These are phyloP conservation scores for Oreortyx pictus DNA, from an alignment of 2,797 vertebrate species.

Conservation along the genomic window DNA sequence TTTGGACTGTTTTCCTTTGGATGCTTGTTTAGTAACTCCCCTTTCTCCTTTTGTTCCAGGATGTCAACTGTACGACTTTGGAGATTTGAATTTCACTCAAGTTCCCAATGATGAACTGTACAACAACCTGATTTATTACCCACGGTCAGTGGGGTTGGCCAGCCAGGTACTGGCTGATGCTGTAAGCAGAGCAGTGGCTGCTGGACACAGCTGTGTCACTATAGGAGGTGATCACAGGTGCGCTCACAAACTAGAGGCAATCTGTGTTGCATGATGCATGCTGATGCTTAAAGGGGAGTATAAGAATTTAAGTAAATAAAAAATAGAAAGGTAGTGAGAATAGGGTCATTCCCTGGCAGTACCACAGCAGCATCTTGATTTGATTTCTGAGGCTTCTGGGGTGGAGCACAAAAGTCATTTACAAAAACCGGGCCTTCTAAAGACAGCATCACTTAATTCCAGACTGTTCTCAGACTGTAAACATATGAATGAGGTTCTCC, in stretches of 20 bases:
- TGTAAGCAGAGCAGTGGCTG: conserved; percentile 86
- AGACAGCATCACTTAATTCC: not conserved
- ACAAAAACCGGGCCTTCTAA: not conserved
- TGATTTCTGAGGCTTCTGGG: not conserved
- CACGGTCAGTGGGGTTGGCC: conserved; percentile 92
- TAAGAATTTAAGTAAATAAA: not conserved
- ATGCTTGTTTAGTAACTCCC: not conserved
- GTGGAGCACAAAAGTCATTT: not conserved
- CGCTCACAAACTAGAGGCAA: not conserved
- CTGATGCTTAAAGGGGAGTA: not conserved
- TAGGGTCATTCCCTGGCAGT: accelerated
- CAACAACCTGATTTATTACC: conserved; percentile 87
- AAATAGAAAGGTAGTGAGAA: not conserved
- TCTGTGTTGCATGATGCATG: not conserved
- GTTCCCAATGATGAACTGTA: conserved; percentile 90
- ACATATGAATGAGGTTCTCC: not conserved
- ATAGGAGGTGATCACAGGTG: conserved; percentile 98
- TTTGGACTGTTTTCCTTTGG: not conserved
- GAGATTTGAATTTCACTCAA: conserved; percentile 91
- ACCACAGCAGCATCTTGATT: not conserved
- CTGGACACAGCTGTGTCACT: conserved; percentile 91
- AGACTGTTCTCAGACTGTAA: not conserved
- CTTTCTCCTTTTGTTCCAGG: conserved; percentile 78
- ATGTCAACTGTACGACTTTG: conserved; percentile 91
- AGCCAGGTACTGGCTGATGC: conserved; percentile 87